Evolutionary conservation across 2,797 vertebrate genomes (phyloP).

Genomic region (Protosalanx chinensis): DNA sequence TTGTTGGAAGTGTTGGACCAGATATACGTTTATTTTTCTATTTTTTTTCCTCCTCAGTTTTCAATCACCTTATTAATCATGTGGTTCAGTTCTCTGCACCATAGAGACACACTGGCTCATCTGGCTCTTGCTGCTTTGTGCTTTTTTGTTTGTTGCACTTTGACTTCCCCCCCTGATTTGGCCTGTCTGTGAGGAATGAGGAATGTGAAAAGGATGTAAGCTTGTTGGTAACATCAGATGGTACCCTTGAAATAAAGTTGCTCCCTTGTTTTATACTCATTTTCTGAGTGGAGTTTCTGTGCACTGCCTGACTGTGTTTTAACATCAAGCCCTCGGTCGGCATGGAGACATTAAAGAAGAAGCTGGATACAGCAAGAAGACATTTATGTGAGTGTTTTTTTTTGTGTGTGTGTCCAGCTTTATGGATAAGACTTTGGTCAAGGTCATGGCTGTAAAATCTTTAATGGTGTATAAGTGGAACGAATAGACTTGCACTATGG

Average conservation of each 20-base stretch:
- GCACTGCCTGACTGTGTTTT: slow-evolving; percentile 7
- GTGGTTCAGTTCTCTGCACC: slow-evolving; percentile 18
- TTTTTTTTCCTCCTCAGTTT: not conserved
- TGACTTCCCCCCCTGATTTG: slow-evolving; percentile 48
- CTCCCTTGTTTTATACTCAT: slow-evolving; percentile 69
- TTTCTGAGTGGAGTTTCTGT: slow-evolving; percentile 19
- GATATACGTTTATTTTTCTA: not conserved
- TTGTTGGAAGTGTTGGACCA: not conserved
- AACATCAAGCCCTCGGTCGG: slow-evolving; percentile 12
- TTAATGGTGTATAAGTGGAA: not conserved
- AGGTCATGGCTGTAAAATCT: slow-evolving; percentile 31
- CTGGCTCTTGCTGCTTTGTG: slow-evolving; percentile 51
- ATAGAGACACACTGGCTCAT: slow-evolving; percentile 13
- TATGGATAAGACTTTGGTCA: slow-evolving; percentile 17
- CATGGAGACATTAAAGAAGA: slow-evolving; percentile 2
- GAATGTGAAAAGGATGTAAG: slow-evolving; percentile 59
- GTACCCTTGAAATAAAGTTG: slow-evolving; percentile 73
- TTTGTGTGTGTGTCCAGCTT: not conserved
- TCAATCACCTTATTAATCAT: slow-evolving; percentile 11
- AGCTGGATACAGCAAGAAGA: not conserved
- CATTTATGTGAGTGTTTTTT: not conserved
- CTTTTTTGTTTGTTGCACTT: slow-evolving; percentile 68
- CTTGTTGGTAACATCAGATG: slow-evolving; percentile 59
- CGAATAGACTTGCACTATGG: not conserved
- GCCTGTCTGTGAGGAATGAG: slow-evolving; percentile 61